Evolutionary conservation across 2,113 vertebrate genomes (phyloP).

Genomic region (Clupea harengus): DNA sequence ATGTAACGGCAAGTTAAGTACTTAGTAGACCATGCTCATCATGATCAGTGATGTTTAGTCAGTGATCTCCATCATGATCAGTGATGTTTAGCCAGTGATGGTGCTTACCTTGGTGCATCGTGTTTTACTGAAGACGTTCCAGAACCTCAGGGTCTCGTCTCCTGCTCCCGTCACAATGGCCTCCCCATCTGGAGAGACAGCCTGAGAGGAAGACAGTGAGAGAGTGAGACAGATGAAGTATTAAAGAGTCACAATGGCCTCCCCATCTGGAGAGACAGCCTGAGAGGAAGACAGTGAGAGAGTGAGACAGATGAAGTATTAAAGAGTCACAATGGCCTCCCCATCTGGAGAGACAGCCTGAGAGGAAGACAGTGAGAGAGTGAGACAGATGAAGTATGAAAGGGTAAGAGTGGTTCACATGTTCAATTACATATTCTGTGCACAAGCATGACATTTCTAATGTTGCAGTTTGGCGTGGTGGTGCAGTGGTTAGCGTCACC

Average conservation of each 20-base stretch:
- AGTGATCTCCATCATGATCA: background rate
- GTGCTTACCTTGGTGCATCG: slow-evolving; percentile 76
- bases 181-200: slow-evolving; percentile 78
- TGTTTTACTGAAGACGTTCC: slow-evolving; percentile 82
- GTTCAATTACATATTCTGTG: background rate
- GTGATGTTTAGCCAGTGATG: background rate
- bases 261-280: no score
- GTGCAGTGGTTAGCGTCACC: no score
- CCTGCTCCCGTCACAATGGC: slow-evolving; percentile 80
- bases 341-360: no score
- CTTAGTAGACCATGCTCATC: no score
- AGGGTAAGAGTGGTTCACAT: background rate
- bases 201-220: slow-evolving; percentile 59
- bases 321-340: no score
- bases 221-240: background rate
- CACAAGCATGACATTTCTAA: background rate
- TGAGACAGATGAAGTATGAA: background rate
- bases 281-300: background rate
- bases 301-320: background rate
- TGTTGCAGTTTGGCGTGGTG: no score
- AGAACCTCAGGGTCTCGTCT: slow-evolving; percentile 79
- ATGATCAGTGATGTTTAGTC: no score
- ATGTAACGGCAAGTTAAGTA: no score
- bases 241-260: no score
- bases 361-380: background rate